phyloP scores from a whole-genome alignment of 37 sponge, comb jelly and placozoan genomes.

The Spongia lamella region DNA sequence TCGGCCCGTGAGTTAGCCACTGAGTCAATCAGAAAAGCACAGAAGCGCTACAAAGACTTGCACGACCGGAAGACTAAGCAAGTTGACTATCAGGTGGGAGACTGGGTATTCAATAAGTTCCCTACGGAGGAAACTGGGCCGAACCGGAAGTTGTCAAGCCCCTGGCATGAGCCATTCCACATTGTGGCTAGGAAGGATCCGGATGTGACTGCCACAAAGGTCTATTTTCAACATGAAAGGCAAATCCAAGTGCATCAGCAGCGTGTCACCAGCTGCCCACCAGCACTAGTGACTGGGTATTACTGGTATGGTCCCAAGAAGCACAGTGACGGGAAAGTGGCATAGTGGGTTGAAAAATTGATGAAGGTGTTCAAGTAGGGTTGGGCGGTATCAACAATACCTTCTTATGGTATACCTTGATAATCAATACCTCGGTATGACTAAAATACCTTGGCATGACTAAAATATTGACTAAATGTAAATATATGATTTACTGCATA shows the following conservation, averaged over 20 bases:
- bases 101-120: constrained; percentile 31
- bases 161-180: constrained; percentile 43
- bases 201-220: constrained; percentile 17
- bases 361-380: too few species aligned
- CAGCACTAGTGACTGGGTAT: constrained; percentile 28
- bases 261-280: constrained; percentile 30
- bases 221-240: constrained; percentile 33
- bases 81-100: constrained; percentile 5
- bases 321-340: not conserved
- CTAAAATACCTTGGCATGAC: too few species aligned
- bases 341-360: constrained; percentile 37
- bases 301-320: constrained; percentile 46
- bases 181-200: constrained; percentile 9
- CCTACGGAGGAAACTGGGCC: constrained; percentile 38
- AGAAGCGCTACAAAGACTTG: constrained; percentile 7
- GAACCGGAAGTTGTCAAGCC: constrained; percentile 31
- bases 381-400: too few species aligned
- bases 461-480: too few species aligned
- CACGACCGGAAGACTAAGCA: constrained; percentile 6
- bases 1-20: constrained; percentile 25
- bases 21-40: constrained; percentile 1
- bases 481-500: too few species aligned
- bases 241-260: constrained; percentile 41
- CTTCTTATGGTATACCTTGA: too few species aligned
- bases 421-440: too few species aligned